Evolutionary conservation across 2,113 vertebrate species (phyloP), one percentile per base, ranked within the genome.

Genomic region (Propithecus coquereli): DNA sequence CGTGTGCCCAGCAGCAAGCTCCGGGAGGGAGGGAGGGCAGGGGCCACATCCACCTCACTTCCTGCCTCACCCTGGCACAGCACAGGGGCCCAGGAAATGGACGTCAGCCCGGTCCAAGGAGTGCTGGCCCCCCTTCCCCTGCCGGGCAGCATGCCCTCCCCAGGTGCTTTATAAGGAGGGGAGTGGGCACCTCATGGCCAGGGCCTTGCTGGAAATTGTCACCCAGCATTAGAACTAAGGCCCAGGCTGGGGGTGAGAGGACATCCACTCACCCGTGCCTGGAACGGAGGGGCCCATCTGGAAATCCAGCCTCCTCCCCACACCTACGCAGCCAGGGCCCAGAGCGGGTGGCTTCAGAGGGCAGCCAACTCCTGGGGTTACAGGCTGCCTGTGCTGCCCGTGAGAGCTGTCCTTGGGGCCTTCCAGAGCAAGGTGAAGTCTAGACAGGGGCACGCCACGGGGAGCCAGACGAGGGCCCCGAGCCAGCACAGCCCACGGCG

Each of bases 111-210:
- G n/a, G 11, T n/a, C 14, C 71, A 8, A 81, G 10, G 10, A 57
- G 61, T 2, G 40, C 61, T 34, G 87, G 80, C 80, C 74, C 54
- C n/a, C 27, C 8, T 2, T 40, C n/a, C 37, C 16, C 37, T 27
- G 54, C 47, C 43, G 1, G 18, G 23, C 17, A 8, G 37, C 37
- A 23, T 0, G 18, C 34, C 37, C 5, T 27, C 27, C 30, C 23
- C 71, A 18, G 23, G 43, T 0, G n/a, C 68, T 87, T 61, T 61
- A 30, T 32, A 83, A 76, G 47, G 57, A 54, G 22, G 34, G 18
- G 17, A 34, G 9, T 0, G 14, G 93, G 45, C 6, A 32, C 63
- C 65, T 37, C 20, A 5, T 4, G 34, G 14, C 27, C 3, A 0
- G 30, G 20, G 70, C 23, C 47, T 50, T 57, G 47, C 70, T 61